These are phyloP conservation scores for Atherix ibis DNA, from an alignment of 2,888 invertebrate species.

Conservation along the genomic window DNA sequence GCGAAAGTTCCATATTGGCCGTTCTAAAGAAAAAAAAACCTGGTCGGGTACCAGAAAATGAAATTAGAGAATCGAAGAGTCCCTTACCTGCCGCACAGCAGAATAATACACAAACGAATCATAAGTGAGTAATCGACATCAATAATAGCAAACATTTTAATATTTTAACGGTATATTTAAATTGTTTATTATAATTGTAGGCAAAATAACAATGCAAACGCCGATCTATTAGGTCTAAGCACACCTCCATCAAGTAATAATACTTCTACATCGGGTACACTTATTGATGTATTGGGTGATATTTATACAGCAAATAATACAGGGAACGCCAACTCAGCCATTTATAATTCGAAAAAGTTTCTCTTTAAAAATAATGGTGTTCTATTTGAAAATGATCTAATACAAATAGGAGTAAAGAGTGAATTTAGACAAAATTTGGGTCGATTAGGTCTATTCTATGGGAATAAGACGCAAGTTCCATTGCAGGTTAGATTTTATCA, in stretches of 20 bases:
- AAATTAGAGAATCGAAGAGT: constrained; percentile 67
- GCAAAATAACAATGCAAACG: constrained; percentile 38
- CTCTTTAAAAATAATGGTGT: constrained; percentile 97
- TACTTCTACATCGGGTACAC: constrained; percentile 54
- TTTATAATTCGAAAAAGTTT: constrained; percentile 79
- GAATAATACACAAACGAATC: constrained; percentile 36
- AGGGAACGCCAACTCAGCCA: constrained; percentile 42
- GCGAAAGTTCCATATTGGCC: constrained; percentile 93
- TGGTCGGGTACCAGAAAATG: constrained; percentile 80
- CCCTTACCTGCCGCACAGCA: constrained; percentile 36
- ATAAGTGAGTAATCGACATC: constrained; percentile 18
- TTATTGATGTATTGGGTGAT: constrained; percentile 86
- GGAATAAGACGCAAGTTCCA: constrained; percentile 87
- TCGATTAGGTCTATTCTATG: constrained; percentile 89
- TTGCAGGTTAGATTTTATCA: constrained; percentile 40
- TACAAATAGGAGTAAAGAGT: constrained; percentile 96
- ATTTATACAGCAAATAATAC: constrained; percentile 39
- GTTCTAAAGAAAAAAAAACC: constrained; percentile 98
- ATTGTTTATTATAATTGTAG: constrained; percentile 4
- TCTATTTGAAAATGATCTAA: constrained; percentile 91
- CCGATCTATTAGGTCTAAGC: constrained; percentile 75
- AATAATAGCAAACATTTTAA: neutral
- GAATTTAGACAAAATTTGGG: constrained; percentile 94
- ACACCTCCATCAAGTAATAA: constrained; percentile 62
- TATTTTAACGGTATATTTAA: neutral